Base-by-base conservation (phyloP, 2,797 vertebrate species). In the Orestias chungarensis region DNA sequence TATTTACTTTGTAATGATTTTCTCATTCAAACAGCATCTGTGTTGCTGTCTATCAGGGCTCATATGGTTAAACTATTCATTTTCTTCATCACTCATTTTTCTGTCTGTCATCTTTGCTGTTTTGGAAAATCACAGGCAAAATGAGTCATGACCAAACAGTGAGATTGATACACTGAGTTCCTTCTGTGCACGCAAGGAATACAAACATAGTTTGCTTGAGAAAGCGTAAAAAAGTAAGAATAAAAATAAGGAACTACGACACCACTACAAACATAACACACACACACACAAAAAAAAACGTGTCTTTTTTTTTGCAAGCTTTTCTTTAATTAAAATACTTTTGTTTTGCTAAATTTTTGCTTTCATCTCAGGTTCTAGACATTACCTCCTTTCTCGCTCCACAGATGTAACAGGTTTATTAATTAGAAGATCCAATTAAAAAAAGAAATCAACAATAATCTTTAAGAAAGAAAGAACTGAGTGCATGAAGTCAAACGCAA, bases 1-100 rank as follows among this genome's bases (percentile, higher is more conserved):
- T 59, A 18, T 59, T 59, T 35, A 59, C 9, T 35, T 35, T 59
- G 18, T 35, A 33, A 59, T 23, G 9, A 35, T 59, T 11, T 59
- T 59, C 18, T 59, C 18, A 59, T 59, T 59, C 55, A 59, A 59
- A 59, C 31, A 59, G 31, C 1, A 4, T 59, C 31, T 59, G 31
- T 23, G 55, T 59, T 59, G 31, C 31, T 35, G 31, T 35, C 55
- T 35, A 35, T 59, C 31, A 59, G 3, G 33, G 17, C 17, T 59
- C 55, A 59, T 31, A 59, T 59, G 55, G 55, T 59, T 59, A 59
- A 59, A 59, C 55, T 35, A 59, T 59, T 59, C 55, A 59, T 35
- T 59, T 59, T 59, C 29, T 20, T 59, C 11, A 68, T 35, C 62
- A 35, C 11, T 61, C 46, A 8, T 69, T 70, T 17, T 33, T 23